A percentile compares a stretch with the other conserved stretches of the same genome.
Evolutionary conservation across 2,888 invertebrate species (phyloP).

Genomic region (Lasioglossum oenotherae): DNA sequence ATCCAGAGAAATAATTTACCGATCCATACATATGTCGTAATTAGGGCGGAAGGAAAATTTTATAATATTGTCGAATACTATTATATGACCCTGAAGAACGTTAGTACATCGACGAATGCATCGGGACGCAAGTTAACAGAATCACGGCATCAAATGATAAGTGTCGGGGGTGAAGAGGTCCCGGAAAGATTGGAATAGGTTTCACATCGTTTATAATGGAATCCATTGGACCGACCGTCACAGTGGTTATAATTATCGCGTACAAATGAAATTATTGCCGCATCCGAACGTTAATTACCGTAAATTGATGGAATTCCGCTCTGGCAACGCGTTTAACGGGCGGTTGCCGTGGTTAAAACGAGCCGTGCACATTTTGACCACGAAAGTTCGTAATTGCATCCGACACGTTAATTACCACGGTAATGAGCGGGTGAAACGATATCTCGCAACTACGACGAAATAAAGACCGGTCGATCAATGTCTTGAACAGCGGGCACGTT

Average conservation of each 20-base stretch:
- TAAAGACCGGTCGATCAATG: conserved; percentile 45
- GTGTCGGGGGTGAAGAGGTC: not conserved
- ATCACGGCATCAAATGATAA: not conserved
- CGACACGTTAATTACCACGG: conserved; percentile 70
- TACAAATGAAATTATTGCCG: conserved; percentile 69
- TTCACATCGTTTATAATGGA: conserved; percentile 10
- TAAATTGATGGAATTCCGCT: conserved; percentile 68
- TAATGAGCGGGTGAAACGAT: conserved; percentile 68
- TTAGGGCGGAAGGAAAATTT: not conserved
- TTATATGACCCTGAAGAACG: not conserved
- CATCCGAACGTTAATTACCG: conserved; percentile 67
- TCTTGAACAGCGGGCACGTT: not conserved
- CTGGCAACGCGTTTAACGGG: conserved; percentile 65
- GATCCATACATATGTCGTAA: not conserved
- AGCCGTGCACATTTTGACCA: conserved; percentile 64
- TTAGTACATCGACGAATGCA: not conserved
- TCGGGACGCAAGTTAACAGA: not conserved
- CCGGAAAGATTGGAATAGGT: not conserved
- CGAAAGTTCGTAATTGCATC: conserved; percentile 71
- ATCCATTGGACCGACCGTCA: conserved; percentile 7
- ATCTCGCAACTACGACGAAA: conserved; percentile 58
- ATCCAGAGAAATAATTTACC: not conserved
- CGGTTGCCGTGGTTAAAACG: conserved; percentile 62
- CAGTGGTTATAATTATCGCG: conserved; percentile 56
- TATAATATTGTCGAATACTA: not conserved